Conservation (phyloP, 2,797 vertebrate species). For the Delichon dasypus region DNA sequence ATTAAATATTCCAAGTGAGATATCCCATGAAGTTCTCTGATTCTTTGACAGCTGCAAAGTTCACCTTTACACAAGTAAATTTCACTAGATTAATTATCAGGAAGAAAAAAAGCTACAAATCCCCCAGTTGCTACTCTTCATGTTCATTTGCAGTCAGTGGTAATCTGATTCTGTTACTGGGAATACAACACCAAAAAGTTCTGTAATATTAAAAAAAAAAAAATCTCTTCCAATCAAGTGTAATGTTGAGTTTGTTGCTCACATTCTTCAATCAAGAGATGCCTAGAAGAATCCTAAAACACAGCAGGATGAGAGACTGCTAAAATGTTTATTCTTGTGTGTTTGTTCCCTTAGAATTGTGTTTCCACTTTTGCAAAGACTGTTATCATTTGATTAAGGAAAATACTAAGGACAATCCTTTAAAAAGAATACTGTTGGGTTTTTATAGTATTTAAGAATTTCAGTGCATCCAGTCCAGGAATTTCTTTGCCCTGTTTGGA, state of each 20-base stretch:
- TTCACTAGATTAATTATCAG: neutral
- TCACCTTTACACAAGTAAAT: neutral
- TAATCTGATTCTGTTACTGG: neutral
- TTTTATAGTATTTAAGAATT: neutral
- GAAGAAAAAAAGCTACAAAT: neutral
- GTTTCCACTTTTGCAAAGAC: neutral
- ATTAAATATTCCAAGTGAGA: neutral
- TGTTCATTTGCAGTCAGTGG: neutral
- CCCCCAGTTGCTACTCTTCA: neutral
- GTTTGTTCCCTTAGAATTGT: neutral
- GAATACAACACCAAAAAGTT: neutral
- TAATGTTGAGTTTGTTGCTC: neutral
- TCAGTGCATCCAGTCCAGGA: neutral
- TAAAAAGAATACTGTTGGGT: neutral
- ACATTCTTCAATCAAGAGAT: neutral
- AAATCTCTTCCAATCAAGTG: neutral
- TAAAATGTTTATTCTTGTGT: neutral
- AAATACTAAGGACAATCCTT: neutral
- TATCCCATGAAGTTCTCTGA: neutral
- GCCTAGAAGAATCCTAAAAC: neutral
- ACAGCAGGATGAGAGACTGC: neutral
- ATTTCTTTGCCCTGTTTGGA: neutral
- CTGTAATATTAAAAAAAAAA: neutral
- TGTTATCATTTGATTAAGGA: neutral
- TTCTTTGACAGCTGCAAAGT: neutral